Conservation (phyloP, 2,888 invertebrate species). For the Cremastobaeus sp. region DNA sequence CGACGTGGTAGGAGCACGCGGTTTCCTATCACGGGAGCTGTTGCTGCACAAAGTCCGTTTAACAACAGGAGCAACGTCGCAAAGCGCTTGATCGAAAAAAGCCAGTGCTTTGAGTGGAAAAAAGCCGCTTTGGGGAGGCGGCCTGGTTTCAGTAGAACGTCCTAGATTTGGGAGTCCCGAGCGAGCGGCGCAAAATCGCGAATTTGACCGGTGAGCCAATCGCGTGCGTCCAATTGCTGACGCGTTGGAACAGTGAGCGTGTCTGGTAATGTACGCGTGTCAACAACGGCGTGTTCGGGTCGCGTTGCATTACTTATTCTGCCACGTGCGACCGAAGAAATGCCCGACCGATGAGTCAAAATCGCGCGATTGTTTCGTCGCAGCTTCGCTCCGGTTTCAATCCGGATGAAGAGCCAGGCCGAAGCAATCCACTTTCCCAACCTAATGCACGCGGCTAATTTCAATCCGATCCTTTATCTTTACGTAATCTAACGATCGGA, state of each 20-base stretch:
- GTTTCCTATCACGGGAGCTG: slow-evolving; percentile 27
- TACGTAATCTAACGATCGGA: slow-evolving; percentile 23
- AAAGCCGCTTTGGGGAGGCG: no score
- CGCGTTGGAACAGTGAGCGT: no score
- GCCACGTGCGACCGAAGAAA: slow-evolving; percentile 16
- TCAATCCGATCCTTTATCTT: slow-evolving; percentile 18
- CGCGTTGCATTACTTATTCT: slow-evolving; percentile 5
- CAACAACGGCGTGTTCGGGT: no score
- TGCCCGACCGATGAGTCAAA: slow-evolving; percentile 19
- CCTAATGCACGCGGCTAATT: slow-evolving; percentile 30
- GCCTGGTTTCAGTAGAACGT: no score
- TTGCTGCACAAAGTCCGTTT: slow-evolving; percentile 19
- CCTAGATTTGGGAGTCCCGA: no score
- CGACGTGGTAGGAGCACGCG: slow-evolving; percentile 20
- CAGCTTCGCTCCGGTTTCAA: not conserved
- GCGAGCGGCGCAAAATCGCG: no score
- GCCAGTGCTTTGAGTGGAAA: no score
- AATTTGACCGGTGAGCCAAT: no score
- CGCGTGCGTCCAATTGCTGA: no score
- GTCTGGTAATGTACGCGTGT: no score
- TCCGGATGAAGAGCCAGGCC: not conserved
- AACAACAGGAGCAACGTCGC: not conserved
- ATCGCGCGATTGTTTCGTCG: slow-evolving; percentile 6
- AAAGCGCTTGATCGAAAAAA: slow-evolving; percentile 2
- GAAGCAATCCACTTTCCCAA: slow-evolving; percentile 17